A percentile compares a stretch with the other conserved stretches of the same genome.
phyloP scores from a whole-genome alignment of 2,113 vertebrate genomes.

The Zapornia atra region DNA sequence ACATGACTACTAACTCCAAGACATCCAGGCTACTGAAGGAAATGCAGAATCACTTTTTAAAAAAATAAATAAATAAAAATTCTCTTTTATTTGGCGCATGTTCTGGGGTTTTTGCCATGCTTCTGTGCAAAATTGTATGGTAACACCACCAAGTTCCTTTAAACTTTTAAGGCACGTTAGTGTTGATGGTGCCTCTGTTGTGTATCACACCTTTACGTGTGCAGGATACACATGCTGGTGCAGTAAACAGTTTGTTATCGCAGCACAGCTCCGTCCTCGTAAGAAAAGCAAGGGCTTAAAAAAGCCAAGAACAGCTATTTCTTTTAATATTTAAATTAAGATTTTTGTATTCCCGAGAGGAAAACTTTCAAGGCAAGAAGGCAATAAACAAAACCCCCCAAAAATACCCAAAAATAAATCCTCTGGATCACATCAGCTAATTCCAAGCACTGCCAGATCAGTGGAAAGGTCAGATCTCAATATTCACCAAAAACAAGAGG shows the following conservation, averaged over 20 bases:
- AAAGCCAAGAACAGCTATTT: conserved; percentile 12
- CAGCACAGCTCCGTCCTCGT: background rate
- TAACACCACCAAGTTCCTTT: conserved; percentile 19
- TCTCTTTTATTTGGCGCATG: background rate
- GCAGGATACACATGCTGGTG: background rate
- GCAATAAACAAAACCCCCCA: background rate
- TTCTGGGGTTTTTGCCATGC: background rate
- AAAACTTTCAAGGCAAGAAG: conserved; percentile 41
- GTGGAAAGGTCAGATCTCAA: background rate
- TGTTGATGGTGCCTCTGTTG: background rate
- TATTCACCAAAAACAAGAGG: conserved; percentile 25
- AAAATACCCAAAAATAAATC: background rate
- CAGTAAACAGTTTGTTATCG: background rate
- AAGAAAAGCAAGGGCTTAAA: background rate
- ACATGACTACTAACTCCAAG: background rate
- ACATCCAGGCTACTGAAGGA: conserved; percentile 10
- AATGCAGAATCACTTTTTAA: conserved; percentile 11
- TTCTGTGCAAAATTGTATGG: background rate
- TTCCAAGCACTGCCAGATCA: background rate
- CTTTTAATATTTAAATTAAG: conserved; percentile 54
- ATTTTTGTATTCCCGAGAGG: background rate
- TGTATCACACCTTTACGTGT: conserved; percentile 8
- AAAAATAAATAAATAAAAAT: background rate
- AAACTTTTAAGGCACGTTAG: conserved; percentile 26
- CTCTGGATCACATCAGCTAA: background rate